Evolutionary conservation across 2,113 vertebrate genomes (phyloP), one percentile per base, ranked within the genome.

Genomic region (Probosciger aterrimus): DNA sequence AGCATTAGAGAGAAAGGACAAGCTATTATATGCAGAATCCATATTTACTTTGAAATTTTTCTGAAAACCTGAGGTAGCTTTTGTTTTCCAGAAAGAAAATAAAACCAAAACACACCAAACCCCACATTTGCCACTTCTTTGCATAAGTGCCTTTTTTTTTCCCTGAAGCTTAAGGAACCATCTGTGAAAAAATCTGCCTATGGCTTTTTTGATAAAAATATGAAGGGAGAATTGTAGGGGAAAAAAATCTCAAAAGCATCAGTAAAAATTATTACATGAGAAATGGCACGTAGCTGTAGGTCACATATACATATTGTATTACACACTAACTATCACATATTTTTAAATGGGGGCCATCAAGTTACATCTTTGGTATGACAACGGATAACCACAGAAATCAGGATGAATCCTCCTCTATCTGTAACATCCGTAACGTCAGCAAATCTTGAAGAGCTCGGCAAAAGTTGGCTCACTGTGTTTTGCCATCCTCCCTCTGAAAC

Each of bases 311-410:
- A 17, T 30, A 55, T 28, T 75, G 62, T n/a, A 76, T 77, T 47
- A 47, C 46, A 47, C 8, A 13, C 27, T 0, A 1, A n/a, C 46
- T 81, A 63, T 68, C 69, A 71, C 10, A 0, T 64, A 18, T 41
- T 93, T 94, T 79, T 64, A 47, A 86, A 76, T 19, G n/a, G 20
- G 5, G 31, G 28, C 76, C 52, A 79, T 76, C 88, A 85, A 93
- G 91, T 92, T 37, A 76, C 65, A 63, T 22, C 62, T 78, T 65
- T 76, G 39, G n/a, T 35, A 67, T 7, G 39, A 70, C 82, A 90
- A 60, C 64, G 78, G 92, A 57, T 73, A 84, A 41, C 28, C 0
- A 1, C 44, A 75, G 74, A 60, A 37, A 55, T 69, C 4, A 4
- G 25, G 46, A 87, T 47, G 67, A 79, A 87, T 89, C 44, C 30